phyloP scores from a whole-genome alignment of 1,140 invertebrate species.

The Panagrolaimus sp. region DNA sequence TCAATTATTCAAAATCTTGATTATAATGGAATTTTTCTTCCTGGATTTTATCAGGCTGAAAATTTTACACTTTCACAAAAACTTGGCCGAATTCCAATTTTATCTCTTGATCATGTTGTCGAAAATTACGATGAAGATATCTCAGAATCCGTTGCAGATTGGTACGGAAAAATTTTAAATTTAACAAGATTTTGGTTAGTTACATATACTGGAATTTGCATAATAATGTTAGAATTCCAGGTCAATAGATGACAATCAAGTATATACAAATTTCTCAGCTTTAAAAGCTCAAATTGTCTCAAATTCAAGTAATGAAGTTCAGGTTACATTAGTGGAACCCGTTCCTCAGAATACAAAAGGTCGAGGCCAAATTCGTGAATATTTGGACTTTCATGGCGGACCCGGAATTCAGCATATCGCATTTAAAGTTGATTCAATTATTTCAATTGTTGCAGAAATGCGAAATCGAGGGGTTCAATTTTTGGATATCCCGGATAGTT shows the following conservation, averaged over 20 bases:
- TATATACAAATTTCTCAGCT: slow-evolving; percentile 73
- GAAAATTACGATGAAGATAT: slow-evolving; percentile 85
- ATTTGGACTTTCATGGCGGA: slow-evolving; percentile 93
- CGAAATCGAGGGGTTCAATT: slow-evolving; percentile 79
- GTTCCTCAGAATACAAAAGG: slow-evolving; percentile 21
- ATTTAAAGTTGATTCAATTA: slow-evolving; percentile 84
- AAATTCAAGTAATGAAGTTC: slow-evolving; percentile 30
- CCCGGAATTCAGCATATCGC: slow-evolving; percentile 98
- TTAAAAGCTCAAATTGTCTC: slow-evolving; percentile 87
- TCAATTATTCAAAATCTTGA: slow-evolving; percentile 79
- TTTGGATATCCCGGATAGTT: slow-evolving; percentile 77
- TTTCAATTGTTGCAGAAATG: slow-evolving; percentile 73
- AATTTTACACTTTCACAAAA: slow-evolving; percentile 40
- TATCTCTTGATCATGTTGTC: slow-evolving; percentile 81
- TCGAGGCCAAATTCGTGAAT: slow-evolving; percentile 69
- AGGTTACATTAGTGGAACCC: slow-evolving; percentile 40
- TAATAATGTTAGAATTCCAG: too few relatives aligned
- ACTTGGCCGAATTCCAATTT: slow-evolving; percentile 46
- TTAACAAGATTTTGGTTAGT: slow-evolving; percentile 88
- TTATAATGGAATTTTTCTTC: slow-evolving; percentile 81
- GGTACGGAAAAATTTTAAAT: slow-evolving; percentile 85
- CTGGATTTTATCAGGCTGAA: slow-evolving; percentile 60
- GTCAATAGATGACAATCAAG: slow-evolving; percentile 88
- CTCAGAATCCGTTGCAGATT: slow-evolving; percentile 80
- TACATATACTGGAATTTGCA: too few relatives aligned